Evolutionary conservation across 2,888 invertebrate genomes (phyloP), one percentile per base, ranked within the genome.

Genomic region (Himalopsyche tibetana): DNA sequence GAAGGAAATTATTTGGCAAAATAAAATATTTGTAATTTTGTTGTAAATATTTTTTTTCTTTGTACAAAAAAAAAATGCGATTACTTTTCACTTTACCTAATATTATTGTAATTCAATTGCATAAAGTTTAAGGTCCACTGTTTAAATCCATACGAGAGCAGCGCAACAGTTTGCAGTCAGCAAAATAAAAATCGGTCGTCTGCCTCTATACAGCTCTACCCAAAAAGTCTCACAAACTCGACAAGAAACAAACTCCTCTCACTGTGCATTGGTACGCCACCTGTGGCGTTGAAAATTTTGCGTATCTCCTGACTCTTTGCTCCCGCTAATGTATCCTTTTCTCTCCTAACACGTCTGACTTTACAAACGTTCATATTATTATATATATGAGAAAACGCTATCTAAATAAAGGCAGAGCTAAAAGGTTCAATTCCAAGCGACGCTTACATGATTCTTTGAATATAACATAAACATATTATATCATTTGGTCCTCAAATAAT

Each of bases 211-310:
- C 15, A 15, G 36, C 74, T 36, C 74, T 15, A 12, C 19, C 38
- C 74, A 38, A 74, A 74, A 74, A 74, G 74, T 74, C 74, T 38
- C 74, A 42, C 51, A 45, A n/a, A 80, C 80, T n/a, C n/a, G 8
- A 19, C 28, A 17, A 45, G 80, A 80, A 80, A 85, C 74, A 45
- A 80, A 85, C 79, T 85, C 42, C 55, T 69, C 51, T 38, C 74
- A 82, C 87, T 85, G 85, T 85, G n/a, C 85, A 83, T 81, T 74
- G 84, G 82, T 74, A 81, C 85, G 83, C 85, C 88, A 88, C 88
- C 88, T 88, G 88, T 88, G 87, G 88, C 88, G 85, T 82, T 87
- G 83, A 82, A 88, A 88, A 86, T 88, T 88, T 88, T 83, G 88
- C 87, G 81, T 88, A 74, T 80, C 74, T 56, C 79, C 36, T 12